These are phyloP conservation scores for Paguma larvata DNA, from an alignment of 2,797 vertebrate genomes.

Conservation along the genomic window DNA sequence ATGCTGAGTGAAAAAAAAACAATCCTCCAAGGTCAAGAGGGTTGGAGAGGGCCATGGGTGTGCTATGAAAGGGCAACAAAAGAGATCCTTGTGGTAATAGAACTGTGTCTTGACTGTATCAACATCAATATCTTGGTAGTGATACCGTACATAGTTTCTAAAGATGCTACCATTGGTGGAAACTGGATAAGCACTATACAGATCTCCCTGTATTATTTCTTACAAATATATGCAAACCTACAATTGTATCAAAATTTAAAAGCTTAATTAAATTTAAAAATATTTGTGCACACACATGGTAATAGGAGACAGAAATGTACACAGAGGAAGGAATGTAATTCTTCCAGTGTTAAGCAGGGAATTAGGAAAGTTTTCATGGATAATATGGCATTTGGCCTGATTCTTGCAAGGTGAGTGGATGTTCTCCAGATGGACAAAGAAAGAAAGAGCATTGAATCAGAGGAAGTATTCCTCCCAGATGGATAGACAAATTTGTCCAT, in stretches of 20 bases:
- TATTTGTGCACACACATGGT: neutral
- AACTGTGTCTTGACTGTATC: neutral
- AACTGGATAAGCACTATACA: neutral
- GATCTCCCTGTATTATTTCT: slow-evolving; percentile 3
- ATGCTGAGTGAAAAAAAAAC: neutral
- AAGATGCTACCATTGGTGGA: neutral
- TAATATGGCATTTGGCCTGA: neutral
- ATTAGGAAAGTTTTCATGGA: neutral
- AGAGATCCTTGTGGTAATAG: neutral
- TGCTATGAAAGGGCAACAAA: neutral
- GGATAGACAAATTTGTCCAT: neutral
- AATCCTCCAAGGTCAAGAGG: neutral
- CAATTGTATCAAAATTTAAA: neutral
- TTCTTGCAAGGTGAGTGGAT: neutral
- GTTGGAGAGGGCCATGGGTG: neutral
- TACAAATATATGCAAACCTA: neutral
- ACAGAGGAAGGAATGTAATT: neutral
- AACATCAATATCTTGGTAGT: neutral
- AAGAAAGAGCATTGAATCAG: neutral
- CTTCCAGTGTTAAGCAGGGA: neutral
- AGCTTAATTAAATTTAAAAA: neutral
- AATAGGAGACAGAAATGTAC: neutral
- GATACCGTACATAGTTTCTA: neutral
- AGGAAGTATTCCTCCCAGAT: neutral
- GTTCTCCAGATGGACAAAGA: neutral